A percentile compares a stretch with the other conserved stretches of the same genome.
Conservation (phyloP, 2,888 invertebrate species). For the Epistrophe eligans region DNA sequence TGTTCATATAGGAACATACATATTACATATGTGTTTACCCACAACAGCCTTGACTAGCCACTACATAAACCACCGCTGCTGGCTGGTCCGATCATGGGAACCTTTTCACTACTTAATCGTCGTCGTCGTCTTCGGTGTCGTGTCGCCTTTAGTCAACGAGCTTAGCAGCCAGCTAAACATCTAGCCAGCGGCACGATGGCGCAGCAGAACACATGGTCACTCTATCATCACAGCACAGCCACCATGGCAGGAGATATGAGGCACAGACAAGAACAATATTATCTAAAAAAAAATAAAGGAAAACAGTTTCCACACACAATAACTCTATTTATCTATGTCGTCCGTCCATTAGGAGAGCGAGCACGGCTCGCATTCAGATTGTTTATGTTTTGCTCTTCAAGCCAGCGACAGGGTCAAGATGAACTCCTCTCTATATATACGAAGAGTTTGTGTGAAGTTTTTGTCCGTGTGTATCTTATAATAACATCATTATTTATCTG, state of each 20-base stretch:
- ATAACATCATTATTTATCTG: constrained; percentile 73
- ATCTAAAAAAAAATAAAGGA: constrained; percentile 33
- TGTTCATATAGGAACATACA: constrained; percentile 37
- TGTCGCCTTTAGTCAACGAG: constrained; percentile 34
- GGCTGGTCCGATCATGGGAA: constrained; percentile 54
- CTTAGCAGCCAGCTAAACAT: background rate
- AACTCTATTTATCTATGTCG: constrained; percentile 76
- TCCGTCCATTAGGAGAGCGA: constrained; percentile 72
- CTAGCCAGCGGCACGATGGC: constrained; percentile 17
- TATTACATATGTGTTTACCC: background rate
- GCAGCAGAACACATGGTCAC: constrained; percentile 54
- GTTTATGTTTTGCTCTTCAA: constrained; percentile 69
- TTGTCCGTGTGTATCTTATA: constrained; percentile 57
- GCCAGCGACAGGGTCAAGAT: constrained; percentile 71
- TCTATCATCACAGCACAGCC: constrained; percentile 57
- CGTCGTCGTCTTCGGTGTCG: constrained; percentile 39
- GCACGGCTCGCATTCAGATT: constrained; percentile 64
- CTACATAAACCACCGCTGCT: constrained; percentile 61
- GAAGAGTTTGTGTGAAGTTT: background rate
- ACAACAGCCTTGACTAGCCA: constrained; percentile 67
- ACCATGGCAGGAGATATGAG: constrained; percentile 59
- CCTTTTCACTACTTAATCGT: constrained; percentile 69
- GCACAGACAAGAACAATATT: constrained; percentile 62
- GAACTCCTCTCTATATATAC: constrained; percentile 26
- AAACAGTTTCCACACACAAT: constrained; percentile 71